Percentiles rank a stretch among this genome's conserved stretches.
Evolutionary conservation across 2,797 vertebrate genomes (phyloP).

Genomic region (Pseudochirops corinnae): DNA sequence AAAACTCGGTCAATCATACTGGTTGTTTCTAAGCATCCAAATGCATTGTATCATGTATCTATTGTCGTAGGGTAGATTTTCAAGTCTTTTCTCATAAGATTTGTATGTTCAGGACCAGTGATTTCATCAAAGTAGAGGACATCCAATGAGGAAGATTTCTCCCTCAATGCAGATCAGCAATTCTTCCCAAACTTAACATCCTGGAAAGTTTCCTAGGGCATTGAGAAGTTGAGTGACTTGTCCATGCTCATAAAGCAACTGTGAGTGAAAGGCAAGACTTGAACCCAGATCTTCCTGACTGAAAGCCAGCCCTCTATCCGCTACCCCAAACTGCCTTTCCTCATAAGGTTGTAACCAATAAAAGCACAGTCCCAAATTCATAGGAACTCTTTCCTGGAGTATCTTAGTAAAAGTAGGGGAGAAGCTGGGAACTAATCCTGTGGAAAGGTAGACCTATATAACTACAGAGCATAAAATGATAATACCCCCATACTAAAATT

Average conservation of each 20-base stretch:
- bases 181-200: neutral
- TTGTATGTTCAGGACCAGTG: neutral
- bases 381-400: slow-evolving; percentile 23
- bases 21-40: slow-evolving; percentile 40
- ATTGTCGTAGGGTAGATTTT: slow-evolving; percentile 15
- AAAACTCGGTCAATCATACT: neutral
- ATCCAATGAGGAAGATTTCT: neutral
- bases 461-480: neutral
- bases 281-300: neutral
- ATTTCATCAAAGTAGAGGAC: neutral
- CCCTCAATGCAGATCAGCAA: neutral
- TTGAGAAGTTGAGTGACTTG: neutral
- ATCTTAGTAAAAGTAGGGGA: neutral
- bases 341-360: slow-evolving; percentile 13
- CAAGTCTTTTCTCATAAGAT: slow-evolving; percentile 29
- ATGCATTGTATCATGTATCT: slow-evolving; percentile 11
- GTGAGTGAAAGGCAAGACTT: neutral
- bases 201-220: neutral
- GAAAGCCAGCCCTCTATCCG: neutral
- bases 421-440: neutral
- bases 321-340: neutral
- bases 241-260: neutral
- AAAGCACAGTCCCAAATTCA: slow-evolving; percentile 13
- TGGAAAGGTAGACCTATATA: neutral
- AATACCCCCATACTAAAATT: neutral